Evolutionary conservation across 2,113 vertebrate genomes (phyloP), one percentile per base, ranked within the genome.

Genomic region (Oophaga pumilio): DNA sequence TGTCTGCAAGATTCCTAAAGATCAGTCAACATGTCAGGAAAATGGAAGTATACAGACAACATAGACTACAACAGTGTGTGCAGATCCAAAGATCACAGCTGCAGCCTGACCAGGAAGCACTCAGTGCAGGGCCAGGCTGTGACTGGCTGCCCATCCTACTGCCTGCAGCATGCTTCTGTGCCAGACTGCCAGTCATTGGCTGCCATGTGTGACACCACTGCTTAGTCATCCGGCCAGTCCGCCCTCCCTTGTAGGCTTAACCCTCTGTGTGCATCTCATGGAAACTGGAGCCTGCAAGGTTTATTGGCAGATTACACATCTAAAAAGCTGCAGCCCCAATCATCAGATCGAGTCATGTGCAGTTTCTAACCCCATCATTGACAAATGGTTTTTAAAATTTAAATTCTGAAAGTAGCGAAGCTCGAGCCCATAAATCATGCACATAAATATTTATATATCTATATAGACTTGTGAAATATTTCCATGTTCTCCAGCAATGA

Each of bases 81-180:
- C 14, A 59, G 12, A 85, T 64, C 15, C 84, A 77, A 85, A 85
- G 84, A 77, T 64, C 84, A 77, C 28, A 76, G 69, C 53, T 6
- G 84, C 10, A 43, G 26, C 71, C n/a, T 76, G 84, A 85, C 84
- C 74, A 66, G 84, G 85, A 86, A 86, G 85, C 43, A 12, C 2
- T 68, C 49, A 13, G 5, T 22, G 22, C n/a, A 77, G 2, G 22
- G 7, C 15, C 8, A 14, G 6, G 71, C n/a, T 71, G n/a, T 79
- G 50, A 79, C 14, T 69, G 60, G 76, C 13, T 86, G 6, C 22
- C 18, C 5, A 12, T 43, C 1, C 8, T 17, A 52, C n/a, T 43
- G n/a, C 0, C 33, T 68, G 43, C 53, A 12, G 24, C 12, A 8
- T 56, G 10, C 79, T 66, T 56, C 49, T 22, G 17, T 14, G 5